Percentiles rank a stretch among this genome's conserved stretches.
These are phyloP conservation scores for Siniperca chuatsi DNA, from an alignment of 2,113 vertebrate species.

Conservation along the genomic window DNA sequence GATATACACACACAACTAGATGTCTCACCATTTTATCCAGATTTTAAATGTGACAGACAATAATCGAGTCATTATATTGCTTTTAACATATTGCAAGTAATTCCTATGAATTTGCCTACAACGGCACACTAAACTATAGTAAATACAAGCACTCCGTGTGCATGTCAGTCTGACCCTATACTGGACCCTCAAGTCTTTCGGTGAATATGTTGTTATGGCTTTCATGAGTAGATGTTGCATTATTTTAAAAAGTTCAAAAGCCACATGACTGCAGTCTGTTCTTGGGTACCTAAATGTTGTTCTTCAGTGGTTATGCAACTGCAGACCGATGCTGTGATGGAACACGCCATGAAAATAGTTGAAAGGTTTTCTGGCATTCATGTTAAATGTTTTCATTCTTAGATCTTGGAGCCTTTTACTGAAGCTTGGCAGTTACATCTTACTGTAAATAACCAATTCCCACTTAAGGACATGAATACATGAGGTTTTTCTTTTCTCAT, in stretches of 20 bases:
- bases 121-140: conserved; percentile 72
- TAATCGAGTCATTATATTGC: conserved; percentile 77
- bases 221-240: conserved; percentile 69
- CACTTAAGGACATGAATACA: conserved; percentile 29
- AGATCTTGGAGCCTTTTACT: conserved; percentile 50
- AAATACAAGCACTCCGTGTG: conserved; percentile 73
- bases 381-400: conserved; percentile 40
- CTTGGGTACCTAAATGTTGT: conserved; percentile 43
- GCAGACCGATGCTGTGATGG: conserved; percentile 54
- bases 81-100: conserved; percentile 83
- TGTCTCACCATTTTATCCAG: conserved; percentile 58
- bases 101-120: conserved; percentile 76
- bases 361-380: conserved; percentile 49
- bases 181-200: conserved; percentile 64
- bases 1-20: conserved; percentile 43
- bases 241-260: conserved; percentile 65
- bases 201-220: conserved; percentile 75
- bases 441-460: conserved; percentile 40
- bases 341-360: conserved; percentile 47
- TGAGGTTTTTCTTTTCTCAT: conserved; percentile 32
- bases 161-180: conserved; percentile 48
- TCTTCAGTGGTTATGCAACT: conserved; percentile 64
- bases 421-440: conserved; percentile 63
- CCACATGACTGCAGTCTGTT: conserved; percentile 62
- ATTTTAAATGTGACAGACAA: conserved; percentile 71